A percentile compares a stretch with the other conserved stretches of the same genome.
Evolutionary conservation across 2,113 vertebrate species (phyloP).

Genomic region (Anhinga anhinga): DNA sequence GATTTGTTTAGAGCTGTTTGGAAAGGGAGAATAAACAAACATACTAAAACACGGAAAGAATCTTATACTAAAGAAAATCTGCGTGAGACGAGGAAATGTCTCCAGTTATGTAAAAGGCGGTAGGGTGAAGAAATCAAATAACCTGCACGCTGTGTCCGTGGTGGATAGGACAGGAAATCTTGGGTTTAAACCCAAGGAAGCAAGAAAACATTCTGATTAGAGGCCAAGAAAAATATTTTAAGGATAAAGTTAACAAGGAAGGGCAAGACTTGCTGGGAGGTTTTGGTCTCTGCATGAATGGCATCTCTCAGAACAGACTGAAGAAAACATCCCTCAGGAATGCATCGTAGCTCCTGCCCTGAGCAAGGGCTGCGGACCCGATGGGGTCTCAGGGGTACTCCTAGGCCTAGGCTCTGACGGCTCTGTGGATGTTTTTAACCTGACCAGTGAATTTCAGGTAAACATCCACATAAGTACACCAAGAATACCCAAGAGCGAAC

Average conservation of each 20-base stretch:
- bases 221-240: not conserved
- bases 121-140: not conserved
- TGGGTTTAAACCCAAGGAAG: not conserved
- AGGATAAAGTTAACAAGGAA: not conserved
- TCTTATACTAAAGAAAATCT: not conserved
- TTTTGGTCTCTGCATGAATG: not conserved
- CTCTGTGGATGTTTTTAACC: not conserved
- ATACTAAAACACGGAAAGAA: not conserved
- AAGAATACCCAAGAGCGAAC: not conserved
- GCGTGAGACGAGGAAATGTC: not conserved
- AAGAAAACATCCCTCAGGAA: not conserved
- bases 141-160: not conserved
- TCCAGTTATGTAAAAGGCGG: not conserved
- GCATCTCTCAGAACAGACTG: not conserved
- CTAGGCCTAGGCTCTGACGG: not conserved
- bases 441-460: not conserved
- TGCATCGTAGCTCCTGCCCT: not conserved
- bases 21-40: not conserved
- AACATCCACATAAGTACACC: rapidly evolving
- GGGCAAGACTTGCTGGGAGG: not conserved
- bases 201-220: not conserved
- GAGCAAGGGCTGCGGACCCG: not conserved
- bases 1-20: not conserved
- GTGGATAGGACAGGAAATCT: not conserved
- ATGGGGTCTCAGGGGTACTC: not conserved